Evolutionary conservation across 2,888 invertebrate species (phyloP).

Genomic region (Lochmaea crataegi): DNA sequence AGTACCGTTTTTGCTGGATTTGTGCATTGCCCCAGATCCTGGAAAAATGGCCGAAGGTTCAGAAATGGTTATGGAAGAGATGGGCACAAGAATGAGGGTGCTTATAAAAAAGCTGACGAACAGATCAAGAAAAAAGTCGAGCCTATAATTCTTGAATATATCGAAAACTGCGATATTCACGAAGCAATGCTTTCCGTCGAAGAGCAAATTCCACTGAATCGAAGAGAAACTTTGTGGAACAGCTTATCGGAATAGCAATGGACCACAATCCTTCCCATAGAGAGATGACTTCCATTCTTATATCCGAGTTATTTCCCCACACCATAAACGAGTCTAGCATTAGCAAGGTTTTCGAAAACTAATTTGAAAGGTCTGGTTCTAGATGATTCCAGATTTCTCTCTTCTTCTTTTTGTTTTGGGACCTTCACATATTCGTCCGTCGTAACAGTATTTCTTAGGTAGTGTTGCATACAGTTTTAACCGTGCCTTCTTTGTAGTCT

Average conservation of each 20-base stretch:
- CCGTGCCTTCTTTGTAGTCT: too few species aligned
- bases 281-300: conserved; percentile 89
- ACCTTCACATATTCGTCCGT: too few species aligned
- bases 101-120: conserved; percentile 81
- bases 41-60: conserved; percentile 88
- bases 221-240: conserved; percentile 71
- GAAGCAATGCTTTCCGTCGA: conserved; percentile 82
- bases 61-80: conserved; percentile 88
- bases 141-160: conserved; percentile 88
- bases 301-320: conserved; percentile 88
- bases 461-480: too few species aligned
- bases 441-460: too few species aligned
- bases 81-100: conserved; percentile 83
- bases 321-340: conserved; percentile 83
- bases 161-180: conserved; percentile 88
- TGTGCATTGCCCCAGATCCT: conserved; percentile 72
- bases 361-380: conserved; percentile 86
- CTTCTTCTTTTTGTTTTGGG: too few species aligned
- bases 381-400: conserved; percentile 94
- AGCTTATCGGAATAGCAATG: conserved; percentile 82
- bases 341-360: conserved; percentile 79
- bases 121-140: conserved; percentile 69
- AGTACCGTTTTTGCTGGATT: conserved; percentile 58
- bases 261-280: conserved; percentile 92
- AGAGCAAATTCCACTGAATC: conserved; percentile 75